phyloP scores from a whole-genome alignment of 1,140 invertebrate species.

The Calephelis nemesis region DNA sequence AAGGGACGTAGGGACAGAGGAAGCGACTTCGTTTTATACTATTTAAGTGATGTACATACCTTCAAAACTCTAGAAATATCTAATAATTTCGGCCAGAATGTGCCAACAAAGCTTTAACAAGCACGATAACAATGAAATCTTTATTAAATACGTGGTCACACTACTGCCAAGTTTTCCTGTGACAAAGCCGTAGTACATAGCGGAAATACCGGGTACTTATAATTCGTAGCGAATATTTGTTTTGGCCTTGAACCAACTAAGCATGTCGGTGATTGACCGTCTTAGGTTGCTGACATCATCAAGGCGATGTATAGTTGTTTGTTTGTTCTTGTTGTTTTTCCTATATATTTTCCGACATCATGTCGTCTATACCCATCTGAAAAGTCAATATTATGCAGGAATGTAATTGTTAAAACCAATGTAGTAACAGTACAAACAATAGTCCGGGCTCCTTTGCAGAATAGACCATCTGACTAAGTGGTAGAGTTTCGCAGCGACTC shows the following conservation, averaged over 20 bases:
- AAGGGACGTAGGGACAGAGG: no score
- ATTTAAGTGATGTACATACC: no score
- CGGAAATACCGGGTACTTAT: slow-evolving; percentile 22
- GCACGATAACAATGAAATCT: background rate
- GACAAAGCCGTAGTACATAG: slow-evolving; percentile 12
- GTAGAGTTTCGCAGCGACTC: no score
- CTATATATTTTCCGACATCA: background rate
- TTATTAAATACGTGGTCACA: background rate
- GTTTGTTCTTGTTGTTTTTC: slow-evolving; percentile 10
- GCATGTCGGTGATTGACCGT: slow-evolving; percentile 22
- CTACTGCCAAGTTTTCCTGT: slow-evolving; percentile 2
- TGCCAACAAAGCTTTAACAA: background rate
- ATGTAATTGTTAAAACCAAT: no score
- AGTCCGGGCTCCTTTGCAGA: no score
- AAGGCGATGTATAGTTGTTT: slow-evolving; percentile 6
- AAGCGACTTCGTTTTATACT: no score
- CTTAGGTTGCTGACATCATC: slow-evolving; percentile 17
- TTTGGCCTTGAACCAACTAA: slow-evolving; percentile 21
- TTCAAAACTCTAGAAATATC: no score
- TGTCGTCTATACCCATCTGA: background rate
- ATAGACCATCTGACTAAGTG: no score
- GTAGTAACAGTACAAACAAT: no score
- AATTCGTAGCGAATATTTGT: slow-evolving; percentile 22
- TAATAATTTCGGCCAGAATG: no score
- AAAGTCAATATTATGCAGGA: background rate